Evolutionary conservation across 2,113 vertebrate genomes (phyloP).

Genomic region (Pan paniscus): DNA sequence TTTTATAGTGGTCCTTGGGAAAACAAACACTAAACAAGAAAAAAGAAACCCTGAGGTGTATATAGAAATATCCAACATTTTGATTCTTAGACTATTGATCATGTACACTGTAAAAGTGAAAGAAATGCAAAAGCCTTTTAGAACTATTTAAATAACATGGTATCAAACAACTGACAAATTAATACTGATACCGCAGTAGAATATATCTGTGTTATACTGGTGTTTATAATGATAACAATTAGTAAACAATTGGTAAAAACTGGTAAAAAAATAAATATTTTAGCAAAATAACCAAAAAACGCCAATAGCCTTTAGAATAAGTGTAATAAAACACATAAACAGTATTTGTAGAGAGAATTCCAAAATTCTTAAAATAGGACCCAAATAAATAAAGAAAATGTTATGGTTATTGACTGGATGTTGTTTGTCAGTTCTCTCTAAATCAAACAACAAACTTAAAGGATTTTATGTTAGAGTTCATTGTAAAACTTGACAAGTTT

Average conservation of each 20-base stretch:
- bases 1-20: background rate
- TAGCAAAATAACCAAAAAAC: background rate
- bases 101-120: background rate
- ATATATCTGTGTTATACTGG: background rate
- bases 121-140: background rate
- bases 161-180: background rate
- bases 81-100: background rate
- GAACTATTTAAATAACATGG: background rate
- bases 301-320: background rate
- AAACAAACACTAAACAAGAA: background rate
- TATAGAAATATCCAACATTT: background rate
- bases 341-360: background rate
- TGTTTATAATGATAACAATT: background rate
- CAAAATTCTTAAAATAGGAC: background rate
- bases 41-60: background rate
- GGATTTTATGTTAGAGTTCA: background rate
- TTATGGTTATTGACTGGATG: background rate
- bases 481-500: background rate
- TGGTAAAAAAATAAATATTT: background rate
- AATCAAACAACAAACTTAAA: background rate
- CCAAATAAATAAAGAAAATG: background rate
- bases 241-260: background rate
- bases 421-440: background rate
- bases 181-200: background rate
- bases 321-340: background rate